Percentiles rank a stretch among this genome's conserved stretches.
These are phyloP conservation scores for Apocheima hispidaria DNA, from an alignment of 2,888 invertebrate genomes.

Conservation along the genomic window DNA sequence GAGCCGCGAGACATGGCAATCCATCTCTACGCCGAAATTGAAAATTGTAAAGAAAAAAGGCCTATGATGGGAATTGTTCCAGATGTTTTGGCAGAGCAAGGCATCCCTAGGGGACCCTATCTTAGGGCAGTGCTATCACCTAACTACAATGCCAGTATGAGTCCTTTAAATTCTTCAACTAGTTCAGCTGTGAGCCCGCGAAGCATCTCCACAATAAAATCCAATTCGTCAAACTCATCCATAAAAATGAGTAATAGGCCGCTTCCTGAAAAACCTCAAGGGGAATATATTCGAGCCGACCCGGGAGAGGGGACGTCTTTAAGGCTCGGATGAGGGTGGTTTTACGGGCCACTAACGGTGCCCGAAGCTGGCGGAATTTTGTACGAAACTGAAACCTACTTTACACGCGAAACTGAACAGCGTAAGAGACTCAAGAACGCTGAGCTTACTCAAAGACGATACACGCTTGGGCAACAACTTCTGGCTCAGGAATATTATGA, in stretches of 20 bases:
- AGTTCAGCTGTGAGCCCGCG: slow-evolving; percentile 55
- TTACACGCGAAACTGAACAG: background rate
- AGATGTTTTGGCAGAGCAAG: slow-evolving; percentile 74
- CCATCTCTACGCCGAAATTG: slow-evolving; percentile 88
- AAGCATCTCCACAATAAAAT: slow-evolving; percentile 63
- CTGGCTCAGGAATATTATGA: too few species aligned
- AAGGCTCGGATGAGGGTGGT: slow-evolving; percentile 59
- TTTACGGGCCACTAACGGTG: slow-evolving; percentile 42
- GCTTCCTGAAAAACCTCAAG: slow-evolving; percentile 87
- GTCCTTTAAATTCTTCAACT: slow-evolving; percentile 53
- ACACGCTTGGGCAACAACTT: too few species aligned
- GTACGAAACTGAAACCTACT: background rate
- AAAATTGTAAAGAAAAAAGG: slow-evolving; percentile 75
- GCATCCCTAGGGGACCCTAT: slow-evolving; percentile 85
- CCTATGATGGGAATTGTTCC: slow-evolving; percentile 71
- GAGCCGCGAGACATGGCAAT: slow-evolving; percentile 84
- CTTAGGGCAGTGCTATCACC: slow-evolving; percentile 84
- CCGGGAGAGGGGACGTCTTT: slow-evolving; percentile 77
- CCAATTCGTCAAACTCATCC: slow-evolving; percentile 72
- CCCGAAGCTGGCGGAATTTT: slow-evolving; percentile 1
- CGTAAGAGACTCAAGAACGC: background rate
- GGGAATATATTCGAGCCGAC: slow-evolving; percentile 47
- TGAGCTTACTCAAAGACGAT: background rate
- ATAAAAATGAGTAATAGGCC: slow-evolving; percentile 89
- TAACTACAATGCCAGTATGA: slow-evolving; percentile 54